Conservation (phyloP, 2,113 vertebrate genomes). For the Notiomystis cincta region DNA sequence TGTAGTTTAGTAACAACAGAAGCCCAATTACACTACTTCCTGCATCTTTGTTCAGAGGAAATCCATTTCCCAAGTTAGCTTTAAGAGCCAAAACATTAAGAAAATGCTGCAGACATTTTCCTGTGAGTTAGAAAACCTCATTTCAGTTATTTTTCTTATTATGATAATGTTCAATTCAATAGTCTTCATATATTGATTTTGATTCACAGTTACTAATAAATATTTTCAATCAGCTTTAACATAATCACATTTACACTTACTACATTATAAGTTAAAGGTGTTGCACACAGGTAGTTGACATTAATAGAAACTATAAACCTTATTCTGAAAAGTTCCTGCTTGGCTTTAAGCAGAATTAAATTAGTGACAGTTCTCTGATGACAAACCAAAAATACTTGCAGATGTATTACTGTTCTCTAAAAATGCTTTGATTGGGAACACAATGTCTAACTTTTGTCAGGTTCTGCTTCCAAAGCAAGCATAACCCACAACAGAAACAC, state of each 20-base stretch:
- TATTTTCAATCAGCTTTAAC: conserved; percentile 25
- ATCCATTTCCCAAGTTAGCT: not conserved
- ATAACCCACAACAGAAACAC: not conserved
- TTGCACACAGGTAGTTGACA: conserved; percentile 40
- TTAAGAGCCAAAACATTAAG: not conserved
- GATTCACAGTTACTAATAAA: not conserved
- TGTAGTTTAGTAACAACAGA: not conserved
- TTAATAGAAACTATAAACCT: not conserved
- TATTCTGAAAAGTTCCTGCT: not conserved
- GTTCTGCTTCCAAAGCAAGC: conserved; percentile 14
- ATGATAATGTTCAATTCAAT: not conserved
- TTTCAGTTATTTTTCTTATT: not conserved
- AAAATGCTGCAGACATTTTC: not conserved
- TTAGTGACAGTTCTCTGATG: not conserved
- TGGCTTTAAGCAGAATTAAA: not conserved
- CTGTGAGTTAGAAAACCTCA: not conserved
- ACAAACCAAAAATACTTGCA: conserved; percentile 35
- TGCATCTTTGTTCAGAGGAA: not conserved
- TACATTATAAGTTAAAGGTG: conserved; percentile 60
- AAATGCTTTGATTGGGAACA: not conserved
- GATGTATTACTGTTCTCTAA: not conserved
- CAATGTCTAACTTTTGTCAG: not conserved
- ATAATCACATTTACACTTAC: conserved; percentile 17
- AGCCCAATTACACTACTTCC: not conserved
- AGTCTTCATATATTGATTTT: not conserved